phyloP scores from a whole-genome alignment of 1,140 invertebrate genomes.

The Fopius arisanus region DNA sequence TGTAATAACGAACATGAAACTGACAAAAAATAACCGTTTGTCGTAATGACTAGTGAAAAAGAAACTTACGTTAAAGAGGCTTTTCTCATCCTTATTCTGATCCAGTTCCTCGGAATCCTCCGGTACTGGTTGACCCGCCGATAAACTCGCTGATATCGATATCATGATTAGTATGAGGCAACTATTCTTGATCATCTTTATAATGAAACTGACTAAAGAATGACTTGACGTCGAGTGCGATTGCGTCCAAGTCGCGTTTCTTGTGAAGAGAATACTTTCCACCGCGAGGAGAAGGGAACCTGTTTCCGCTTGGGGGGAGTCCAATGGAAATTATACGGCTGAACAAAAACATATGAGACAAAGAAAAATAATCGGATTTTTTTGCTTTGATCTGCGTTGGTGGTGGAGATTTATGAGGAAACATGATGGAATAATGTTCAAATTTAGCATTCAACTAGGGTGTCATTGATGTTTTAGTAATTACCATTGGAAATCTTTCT shows the following conservation, averaged over 20 bases:
- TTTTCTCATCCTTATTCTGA: not conserved
- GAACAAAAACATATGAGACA: not conserved
- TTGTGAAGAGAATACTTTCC: constrained; percentile 21
- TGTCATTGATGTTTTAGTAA: too few relatives aligned
- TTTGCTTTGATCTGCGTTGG: not conserved
- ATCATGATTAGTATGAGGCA: constrained; percentile 7
- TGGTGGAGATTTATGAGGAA: too few relatives aligned
- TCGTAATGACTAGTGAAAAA: not conserved
- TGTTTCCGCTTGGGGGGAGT: not conserved
- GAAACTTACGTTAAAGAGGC: constrained; percentile 20
- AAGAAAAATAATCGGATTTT: not conserved
- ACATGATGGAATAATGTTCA: too few relatives aligned
- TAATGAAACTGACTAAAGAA: constrained; percentile 25
- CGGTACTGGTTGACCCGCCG: not conserved
- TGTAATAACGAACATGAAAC: too few relatives aligned
- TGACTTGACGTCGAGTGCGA: constrained; percentile 27
- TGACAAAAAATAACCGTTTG: too few relatives aligned
- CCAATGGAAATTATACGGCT: constrained; percentile 4
- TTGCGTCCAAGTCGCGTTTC: constrained; percentile 13
- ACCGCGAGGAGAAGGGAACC: constrained; percentile 12
- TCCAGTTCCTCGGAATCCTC: not conserved
- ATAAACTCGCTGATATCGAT: not conserved
- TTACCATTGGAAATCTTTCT: too few relatives aligned
- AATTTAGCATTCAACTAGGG: too few relatives aligned
- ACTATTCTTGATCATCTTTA: constrained; percentile 28